Conservation (phyloP, 2,113 vertebrate genomes). For the Oryzias javanicus region DNA sequence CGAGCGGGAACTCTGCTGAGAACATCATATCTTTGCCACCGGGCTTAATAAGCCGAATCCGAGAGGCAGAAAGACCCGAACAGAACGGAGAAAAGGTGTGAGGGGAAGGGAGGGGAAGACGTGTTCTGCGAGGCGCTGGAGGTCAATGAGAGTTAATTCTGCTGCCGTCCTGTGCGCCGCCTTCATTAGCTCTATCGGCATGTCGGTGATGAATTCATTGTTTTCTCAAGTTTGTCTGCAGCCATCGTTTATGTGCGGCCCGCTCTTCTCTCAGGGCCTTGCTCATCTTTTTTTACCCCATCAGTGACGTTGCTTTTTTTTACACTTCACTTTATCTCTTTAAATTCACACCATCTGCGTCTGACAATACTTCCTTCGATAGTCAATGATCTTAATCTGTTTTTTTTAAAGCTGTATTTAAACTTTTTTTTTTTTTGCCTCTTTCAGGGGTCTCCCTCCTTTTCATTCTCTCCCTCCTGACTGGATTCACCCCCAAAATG, state of each 20-base stretch:
- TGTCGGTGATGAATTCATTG: constrained; percentile 72
- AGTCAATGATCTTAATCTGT: background rate
- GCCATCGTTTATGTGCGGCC: constrained; percentile 51
- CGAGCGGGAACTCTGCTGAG: constrained; percentile 40
- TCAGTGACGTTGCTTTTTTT: background rate
- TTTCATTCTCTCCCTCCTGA: constrained; percentile 47
- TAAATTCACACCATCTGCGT: background rate
- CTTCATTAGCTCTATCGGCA: constrained; percentile 78
- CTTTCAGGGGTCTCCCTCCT: constrained; percentile 30
- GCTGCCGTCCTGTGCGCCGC: constrained; percentile 66
- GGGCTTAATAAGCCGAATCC: constrained; percentile 1
- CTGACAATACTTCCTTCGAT: constrained; percentile 18
- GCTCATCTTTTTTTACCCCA: constrained; percentile 25
- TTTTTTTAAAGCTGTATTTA: constrained; percentile 20
- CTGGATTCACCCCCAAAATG: constrained; percentile 93
- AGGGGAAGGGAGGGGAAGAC: background rate
- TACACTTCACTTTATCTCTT: background rate
- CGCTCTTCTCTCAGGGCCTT: constrained; percentile 47
- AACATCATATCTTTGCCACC: constrained; percentile 20
- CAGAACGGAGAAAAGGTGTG: background rate
- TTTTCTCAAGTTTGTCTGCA: constrained; percentile 68
- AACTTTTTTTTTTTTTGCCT: constrained; percentile 24
- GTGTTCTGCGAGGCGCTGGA: constrained; percentile 8
- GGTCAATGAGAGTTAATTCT: constrained; percentile 72
- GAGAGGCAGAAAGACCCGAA: background rate